Evolutionary conservation across 2,113 vertebrate genomes (phyloP), one percentile per base, ranked within the genome.

Genomic region (Podilymbus podiceps): DNA sequence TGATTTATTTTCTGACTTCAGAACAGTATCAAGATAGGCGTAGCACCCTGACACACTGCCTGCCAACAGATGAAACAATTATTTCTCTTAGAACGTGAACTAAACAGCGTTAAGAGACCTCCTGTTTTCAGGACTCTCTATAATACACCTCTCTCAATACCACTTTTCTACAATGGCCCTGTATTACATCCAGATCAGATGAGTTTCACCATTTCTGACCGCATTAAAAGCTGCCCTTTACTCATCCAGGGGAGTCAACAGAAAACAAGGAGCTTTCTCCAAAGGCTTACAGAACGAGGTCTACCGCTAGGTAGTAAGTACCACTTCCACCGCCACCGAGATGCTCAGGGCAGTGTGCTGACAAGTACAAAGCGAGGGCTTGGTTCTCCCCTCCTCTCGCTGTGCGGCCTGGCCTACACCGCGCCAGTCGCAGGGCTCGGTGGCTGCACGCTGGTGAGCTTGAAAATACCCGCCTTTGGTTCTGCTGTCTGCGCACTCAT

Each of bases 341-440:
- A 33, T 24, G 21, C 21, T 62, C 33, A 35, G 0, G 2, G 56
- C 24, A 59, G 46, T 46, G 40, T 30, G 49, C 27, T 55, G 31
- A 38, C 38, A 53, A n/a, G 53, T 42, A 53, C 23, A 60, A 66
- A 42, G n/a, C 8, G 20, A 78, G 18, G 33, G 15, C 12, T 56
- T 63, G 8, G 42, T 63, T 64, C 12, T 83, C 12, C 31, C 56
- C 49, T 44, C 23, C 21, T 16, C 75, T n/a, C n/a, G 27, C 27
- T 52, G 6, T 5, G 20, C 59, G 38, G 7, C 3, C 38, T 69
- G 40, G 21, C 38, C 55, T 46, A 23, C 0, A 1, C 46, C 20
- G 7, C 0, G 4, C 60, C 50, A 59, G 50, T 23, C 3, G 0
- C 25, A 31, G 42, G 7, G 25, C 59, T 49, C 56, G 19, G 25